Percentiles rank a stretch among this genome's conserved stretches.
Evolutionary conservation across 2,113 vertebrate genomes (phyloP).

Genomic region (Phrynocephalus versicolor): DNA sequence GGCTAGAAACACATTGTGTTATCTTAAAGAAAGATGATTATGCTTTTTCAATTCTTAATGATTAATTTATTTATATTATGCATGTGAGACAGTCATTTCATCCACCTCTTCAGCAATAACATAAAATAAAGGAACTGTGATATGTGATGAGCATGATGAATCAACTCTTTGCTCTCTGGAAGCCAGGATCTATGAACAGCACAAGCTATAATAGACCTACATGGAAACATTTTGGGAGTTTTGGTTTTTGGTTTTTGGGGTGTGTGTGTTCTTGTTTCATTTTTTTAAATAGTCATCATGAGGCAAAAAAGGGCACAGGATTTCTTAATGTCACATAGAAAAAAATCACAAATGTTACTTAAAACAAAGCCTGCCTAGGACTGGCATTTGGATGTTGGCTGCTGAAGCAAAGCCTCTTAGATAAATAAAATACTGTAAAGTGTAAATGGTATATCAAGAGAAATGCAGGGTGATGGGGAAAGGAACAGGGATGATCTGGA

Average conservation of each 20-base stretch:
- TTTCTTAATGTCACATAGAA: slow-evolving; percentile 66
- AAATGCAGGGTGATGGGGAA: slow-evolving; percentile 72
- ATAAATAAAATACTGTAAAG: not conserved
- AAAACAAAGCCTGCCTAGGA: slow-evolving; percentile 66
- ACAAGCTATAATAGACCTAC: slow-evolving; percentile 66
- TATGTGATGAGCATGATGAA: slow-evolving; percentile 73
- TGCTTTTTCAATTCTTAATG: slow-evolving; percentile 76
- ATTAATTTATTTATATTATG: slow-evolving; percentile 84
- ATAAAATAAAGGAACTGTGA: slow-evolving; percentile 78
- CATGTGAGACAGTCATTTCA: slow-evolving; percentile 73
- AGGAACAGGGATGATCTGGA: slow-evolving; percentile 72
- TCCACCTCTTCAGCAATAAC: slow-evolving; percentile 74
- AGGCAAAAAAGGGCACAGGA: slow-evolving; percentile 42
- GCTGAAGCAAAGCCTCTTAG: slow-evolving; percentile 57
- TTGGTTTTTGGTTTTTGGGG: slow-evolving; percentile 28
- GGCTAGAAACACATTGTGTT: slow-evolving; percentile 78
- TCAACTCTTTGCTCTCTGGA: slow-evolving; percentile 57
- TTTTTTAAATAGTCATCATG: slow-evolving; percentile 65
- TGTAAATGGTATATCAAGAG: slow-evolving; percentile 72
- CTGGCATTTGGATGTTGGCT: slow-evolving; percentile 60
- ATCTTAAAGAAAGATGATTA: slow-evolving; percentile 81
- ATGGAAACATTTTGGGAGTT: not conserved
- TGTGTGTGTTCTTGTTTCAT: too few relatives aligned
- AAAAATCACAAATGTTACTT: slow-evolving; percentile 65
- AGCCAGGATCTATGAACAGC: slow-evolving; percentile 67